A percentile compares a stretch with the other conserved stretches of the same genome.
Conservation (phyloP, 2,797 vertebrate genomes). For the Ammospiza maritima region DNA sequence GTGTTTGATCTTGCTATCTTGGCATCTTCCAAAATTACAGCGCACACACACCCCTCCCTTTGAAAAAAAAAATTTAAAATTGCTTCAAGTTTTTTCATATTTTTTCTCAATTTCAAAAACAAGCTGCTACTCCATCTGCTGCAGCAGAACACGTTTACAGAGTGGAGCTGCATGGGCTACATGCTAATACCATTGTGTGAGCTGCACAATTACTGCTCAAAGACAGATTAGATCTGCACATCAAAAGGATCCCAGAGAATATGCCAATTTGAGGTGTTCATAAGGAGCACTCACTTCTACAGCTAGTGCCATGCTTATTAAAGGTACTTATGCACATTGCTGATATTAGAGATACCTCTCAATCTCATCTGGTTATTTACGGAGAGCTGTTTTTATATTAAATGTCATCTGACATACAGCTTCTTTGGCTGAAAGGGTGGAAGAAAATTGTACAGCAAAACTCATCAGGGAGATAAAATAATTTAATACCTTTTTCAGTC, state of each 20-base stretch:
- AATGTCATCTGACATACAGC: not conserved
- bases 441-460: not conserved
- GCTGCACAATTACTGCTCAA: not conserved
- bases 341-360: not conserved
- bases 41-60: rapidly evolving
- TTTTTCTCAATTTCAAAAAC: constrained; percentile 25
- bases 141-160: not conserved
- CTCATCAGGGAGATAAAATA: not conserved
- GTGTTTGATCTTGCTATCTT: not conserved
- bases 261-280: not conserved
- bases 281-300: not conserved
- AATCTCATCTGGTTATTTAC: not conserved
- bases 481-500: not conserved
- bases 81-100: not conserved
- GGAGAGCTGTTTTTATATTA: not conserved
- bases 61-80: not conserved
- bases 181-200: not conserved
- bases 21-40: not conserved
- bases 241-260: not conserved
- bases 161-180: not conserved
- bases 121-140: constrained; percentile 14
- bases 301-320: not conserved
- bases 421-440: not conserved
- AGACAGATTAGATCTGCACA: not conserved
- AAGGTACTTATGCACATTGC: not conserved